Evolutionary conservation across 2,113 vertebrate species (phyloP).

Genomic region (Oryzias celebensis): DNA sequence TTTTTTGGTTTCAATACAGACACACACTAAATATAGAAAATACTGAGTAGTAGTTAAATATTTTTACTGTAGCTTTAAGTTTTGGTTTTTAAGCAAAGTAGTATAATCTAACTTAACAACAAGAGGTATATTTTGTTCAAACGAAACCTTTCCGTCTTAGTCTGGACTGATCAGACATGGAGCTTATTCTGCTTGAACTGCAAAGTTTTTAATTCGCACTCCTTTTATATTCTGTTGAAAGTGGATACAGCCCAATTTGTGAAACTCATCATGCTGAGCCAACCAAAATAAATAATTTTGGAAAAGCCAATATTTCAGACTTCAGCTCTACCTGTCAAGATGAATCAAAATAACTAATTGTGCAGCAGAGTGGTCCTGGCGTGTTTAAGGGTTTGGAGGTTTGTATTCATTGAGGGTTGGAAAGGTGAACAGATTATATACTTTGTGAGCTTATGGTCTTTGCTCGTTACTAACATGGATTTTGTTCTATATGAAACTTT

Average conservation of each 20-base stretch:
- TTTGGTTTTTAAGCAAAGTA: constrained; percentile 16
- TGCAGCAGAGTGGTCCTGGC: constrained; percentile 14
- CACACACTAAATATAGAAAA: constrained; percentile 15
- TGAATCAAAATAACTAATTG: constrained; percentile 63
- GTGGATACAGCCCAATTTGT: constrained; percentile 54
- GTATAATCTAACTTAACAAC: constrained; percentile 11
- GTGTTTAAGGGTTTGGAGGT: constrained; percentile 43
- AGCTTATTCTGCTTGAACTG: constrained; percentile 40
- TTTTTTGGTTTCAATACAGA: constrained; percentile 14
- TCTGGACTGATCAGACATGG: constrained; percentile 32
- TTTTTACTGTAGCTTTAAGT: constrained; percentile 13
- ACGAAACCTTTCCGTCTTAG: constrained; percentile 34
- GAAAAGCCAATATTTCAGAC: constrained; percentile 38
- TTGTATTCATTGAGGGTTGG: constrained; percentile 39
- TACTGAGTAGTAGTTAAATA: constrained; percentile 17
- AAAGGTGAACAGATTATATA: too few species aligned
- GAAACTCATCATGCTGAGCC: constrained; percentile 40
- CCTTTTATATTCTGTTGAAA: constrained; percentile 57
- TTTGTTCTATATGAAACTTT: neutral
- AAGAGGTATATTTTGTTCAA: constrained; percentile 19
- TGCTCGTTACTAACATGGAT: too few species aligned
- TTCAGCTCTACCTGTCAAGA: constrained; percentile 42
- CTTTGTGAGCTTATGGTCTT: too few species aligned
- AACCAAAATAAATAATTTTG: constrained; percentile 60
- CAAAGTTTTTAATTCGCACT: constrained; percentile 52